phyloP scores from a whole-genome alignment of 1,140 invertebrate genomes.

The Drosophila persimilis region DNA sequence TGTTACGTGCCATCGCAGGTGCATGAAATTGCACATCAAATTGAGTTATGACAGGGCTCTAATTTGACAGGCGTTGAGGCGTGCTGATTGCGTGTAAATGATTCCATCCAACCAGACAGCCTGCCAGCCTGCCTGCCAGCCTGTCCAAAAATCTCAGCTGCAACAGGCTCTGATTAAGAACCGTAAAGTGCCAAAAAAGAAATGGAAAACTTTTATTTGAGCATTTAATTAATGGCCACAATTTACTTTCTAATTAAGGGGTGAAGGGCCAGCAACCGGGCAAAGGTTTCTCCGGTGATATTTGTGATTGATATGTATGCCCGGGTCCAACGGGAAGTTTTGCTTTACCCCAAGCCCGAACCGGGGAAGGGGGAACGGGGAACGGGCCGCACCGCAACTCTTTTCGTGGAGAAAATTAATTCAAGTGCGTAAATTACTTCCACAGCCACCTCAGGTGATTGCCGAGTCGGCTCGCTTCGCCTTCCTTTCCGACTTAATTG shows the following conservation, averaged over 20 bases:
- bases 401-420: slow-evolving; percentile 69
- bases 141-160: slow-evolving; percentile 30
- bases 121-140: background rate
- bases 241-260: slow-evolving; percentile 75
- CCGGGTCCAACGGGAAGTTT: slow-evolving; percentile 37
- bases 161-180: slow-evolving; percentile 36
- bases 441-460: slow-evolving; percentile 65
- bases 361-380: background rate
- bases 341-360: slow-evolving; percentile 27
- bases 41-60: slow-evolving; percentile 71
- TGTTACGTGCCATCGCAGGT: slow-evolving; percentile 68
- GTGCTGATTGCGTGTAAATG: slow-evolving; percentile 62
- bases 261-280: slow-evolving; percentile 9
- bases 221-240: slow-evolving; percentile 68
- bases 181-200: slow-evolving; percentile 22
- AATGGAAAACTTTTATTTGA: slow-evolving; percentile 32
- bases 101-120: slow-evolving; percentile 11
- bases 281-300: slow-evolving; percentile 52
- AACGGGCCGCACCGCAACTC: slow-evolving; percentile 37
- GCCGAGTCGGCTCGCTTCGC: slow-evolving; percentile 12
- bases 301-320: slow-evolving; percentile 70
- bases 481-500: slow-evolving; percentile 48
- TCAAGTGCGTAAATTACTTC: slow-evolving; percentile 75
- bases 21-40: slow-evolving; percentile 78
- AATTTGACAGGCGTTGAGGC: slow-evolving; percentile 37